Conservation (phyloP, 2,797 vertebrate species). For the Dermochelys coriacea region DNA sequence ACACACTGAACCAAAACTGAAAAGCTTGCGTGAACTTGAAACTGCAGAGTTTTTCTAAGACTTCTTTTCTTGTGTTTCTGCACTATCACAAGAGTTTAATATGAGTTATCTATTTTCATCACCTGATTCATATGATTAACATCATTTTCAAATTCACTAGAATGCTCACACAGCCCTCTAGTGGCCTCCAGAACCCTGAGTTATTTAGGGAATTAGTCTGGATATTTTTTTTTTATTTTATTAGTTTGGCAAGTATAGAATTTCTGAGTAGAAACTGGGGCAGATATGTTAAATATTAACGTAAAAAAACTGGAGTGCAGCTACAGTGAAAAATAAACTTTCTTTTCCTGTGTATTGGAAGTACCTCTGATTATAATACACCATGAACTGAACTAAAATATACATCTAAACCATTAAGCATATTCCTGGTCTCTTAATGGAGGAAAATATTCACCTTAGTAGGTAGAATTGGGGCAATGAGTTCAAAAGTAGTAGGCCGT, state of each 20-base stretch:
- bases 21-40: conserved; percentile 36
- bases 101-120: conserved; percentile 30
- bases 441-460: conserved; percentile 59
- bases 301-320: conserved; percentile 56
- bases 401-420: conserved; percentile 59
- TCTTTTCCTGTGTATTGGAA: conserved; percentile 66
- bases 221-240: neutral
- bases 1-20: neutral
- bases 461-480: conserved; percentile 63
- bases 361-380: conserved; percentile 60
- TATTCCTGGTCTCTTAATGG: conserved; percentile 58
- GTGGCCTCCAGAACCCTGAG: conserved; percentile 9
- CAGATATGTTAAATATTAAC: conserved; percentile 67
- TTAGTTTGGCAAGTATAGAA: conserved; percentile 50
- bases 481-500: conserved; percentile 44
- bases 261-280: conserved; percentile 60
- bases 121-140: conserved; percentile 52
- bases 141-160: conserved; percentile 64
- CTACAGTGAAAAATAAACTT: conserved; percentile 59
- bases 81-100: conserved; percentile 24
- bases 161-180: conserved; percentile 63
- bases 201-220: conserved; percentile 53
- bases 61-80: conserved; percentile 43
- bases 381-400: conserved; percentile 67
- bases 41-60: conserved; percentile 38